A percentile compares a stretch with the other conserved stretches of the same genome.
Evolutionary conservation across 2,888 invertebrate genomes (phyloP).

Genomic region (Gastrophysa polygoni): DNA sequence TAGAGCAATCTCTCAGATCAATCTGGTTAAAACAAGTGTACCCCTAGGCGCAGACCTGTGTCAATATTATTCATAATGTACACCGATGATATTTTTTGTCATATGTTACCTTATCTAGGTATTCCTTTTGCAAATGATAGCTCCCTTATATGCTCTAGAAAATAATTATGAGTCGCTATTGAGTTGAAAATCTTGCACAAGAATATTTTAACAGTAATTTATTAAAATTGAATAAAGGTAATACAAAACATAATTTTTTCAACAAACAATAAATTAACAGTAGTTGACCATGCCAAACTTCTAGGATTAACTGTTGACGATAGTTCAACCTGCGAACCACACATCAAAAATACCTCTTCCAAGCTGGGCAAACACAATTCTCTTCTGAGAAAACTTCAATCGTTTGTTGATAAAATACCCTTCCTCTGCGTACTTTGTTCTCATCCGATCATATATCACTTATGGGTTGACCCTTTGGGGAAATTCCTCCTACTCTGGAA

Average conservation of each 20-base stretch:
- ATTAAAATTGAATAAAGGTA: constrained; percentile 1
- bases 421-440: constrained; percentile 8
- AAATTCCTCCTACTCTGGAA: not conserved
- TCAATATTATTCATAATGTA: constrained; percentile 2
- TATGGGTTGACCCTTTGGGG: constrained; percentile 2
- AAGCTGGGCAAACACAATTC: not conserved
- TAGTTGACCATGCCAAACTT: constrained; percentile 10
- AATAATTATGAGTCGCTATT: constrained; percentile 9
- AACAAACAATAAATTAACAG: constrained; percentile 5
- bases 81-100: constrained; percentile 1
- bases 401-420: constrained; percentile 4
- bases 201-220: not conserved
- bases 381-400: not conserved
- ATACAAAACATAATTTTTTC: constrained; percentile 1
- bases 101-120: constrained; percentile 5
- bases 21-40: not conserved
- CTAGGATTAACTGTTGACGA: constrained; percentile 2
- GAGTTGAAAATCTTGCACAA: constrained; percentile 1
- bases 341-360: not conserved
- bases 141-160: constrained; percentile 5
- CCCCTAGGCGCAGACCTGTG: not conserved
- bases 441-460: constrained; percentile 2
- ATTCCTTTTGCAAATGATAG: not conserved
- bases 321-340: constrained; percentile 1
- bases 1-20: no score